A percentile compares a stretch with the other conserved stretches of the same genome.
These are phyloP conservation scores for Flexamia atlantica DNA, from an alignment of 2,888 invertebrate species.

Conservation along the genomic window DNA sequence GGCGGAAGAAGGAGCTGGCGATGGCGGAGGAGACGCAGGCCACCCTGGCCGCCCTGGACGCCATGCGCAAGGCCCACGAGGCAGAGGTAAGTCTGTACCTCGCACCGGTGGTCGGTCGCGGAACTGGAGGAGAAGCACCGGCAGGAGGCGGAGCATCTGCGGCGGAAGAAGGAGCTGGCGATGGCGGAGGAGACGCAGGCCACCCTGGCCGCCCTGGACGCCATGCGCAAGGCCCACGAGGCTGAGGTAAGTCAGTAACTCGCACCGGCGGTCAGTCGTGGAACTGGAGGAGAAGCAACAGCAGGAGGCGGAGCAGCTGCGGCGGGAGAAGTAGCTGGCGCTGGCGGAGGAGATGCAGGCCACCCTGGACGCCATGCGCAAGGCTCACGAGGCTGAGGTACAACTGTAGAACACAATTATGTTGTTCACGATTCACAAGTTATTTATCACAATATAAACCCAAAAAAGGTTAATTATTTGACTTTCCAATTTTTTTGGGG, in stretches of 20 bases:
- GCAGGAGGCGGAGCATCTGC: too few relatives aligned
- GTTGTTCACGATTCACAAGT: too few relatives aligned
- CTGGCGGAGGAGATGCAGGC: conserved; percentile 96
- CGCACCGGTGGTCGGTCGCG: too few relatives aligned
- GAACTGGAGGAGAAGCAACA: conserved; percentile 95
- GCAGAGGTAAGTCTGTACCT: too few relatives aligned
- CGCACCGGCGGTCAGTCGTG: conserved; percentile 89
- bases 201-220: conserved; percentile 94
- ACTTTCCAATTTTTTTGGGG: too few relatives aligned
- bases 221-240: conserved; percentile 97
- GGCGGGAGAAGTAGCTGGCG: conserved; percentile 95
- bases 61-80: too few relatives aligned
- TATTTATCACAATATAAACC: too few relatives aligned
- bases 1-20: too few relatives aligned
- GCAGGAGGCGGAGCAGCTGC: conserved; percentile 87
- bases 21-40: too few relatives aligned
- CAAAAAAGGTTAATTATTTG: too few relatives aligned
- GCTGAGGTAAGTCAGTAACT: conserved; percentile 90
- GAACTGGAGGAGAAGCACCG: too few relatives aligned
- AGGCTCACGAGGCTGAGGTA: conserved; percentile 96
- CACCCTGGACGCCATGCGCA: conserved; percentile 96
- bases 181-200: conserved; percentile 96
- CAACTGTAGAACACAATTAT: conserved; percentile 77
- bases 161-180: conserved; percentile 90
- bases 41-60: too few relatives aligned